Evolutionary conservation across 2,888 invertebrate species (phyloP).

Genomic region (Byasa hedistus): DNA sequence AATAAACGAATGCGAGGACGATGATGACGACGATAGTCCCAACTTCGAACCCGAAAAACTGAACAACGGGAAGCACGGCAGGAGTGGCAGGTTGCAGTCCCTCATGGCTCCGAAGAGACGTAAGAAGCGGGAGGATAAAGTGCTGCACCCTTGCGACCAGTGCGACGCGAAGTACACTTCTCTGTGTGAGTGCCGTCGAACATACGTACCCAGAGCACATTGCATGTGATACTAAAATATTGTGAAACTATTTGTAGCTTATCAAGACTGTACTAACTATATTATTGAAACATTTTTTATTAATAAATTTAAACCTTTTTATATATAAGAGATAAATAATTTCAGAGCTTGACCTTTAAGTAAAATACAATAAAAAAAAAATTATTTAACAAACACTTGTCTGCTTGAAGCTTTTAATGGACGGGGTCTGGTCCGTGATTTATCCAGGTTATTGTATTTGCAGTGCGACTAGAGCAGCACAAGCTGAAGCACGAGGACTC

Average conservation of each 20-base stretch:
- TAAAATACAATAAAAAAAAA: too few species aligned
- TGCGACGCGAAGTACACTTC: constrained; percentile 60
- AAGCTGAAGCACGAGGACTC: constrained; percentile 67
- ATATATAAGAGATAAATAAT: too few species aligned
- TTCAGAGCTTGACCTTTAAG: too few species aligned
- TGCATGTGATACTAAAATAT: too few species aligned
- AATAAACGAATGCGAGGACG: constrained; percentile 35
- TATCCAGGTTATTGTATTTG: constrained; percentile 18
- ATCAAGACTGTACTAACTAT: too few species aligned
- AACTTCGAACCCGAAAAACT: constrained; percentile 44
- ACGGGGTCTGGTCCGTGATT: background rate
- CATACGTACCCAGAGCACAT: too few species aligned
- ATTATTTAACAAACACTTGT: too few species aligned
- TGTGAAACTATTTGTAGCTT: too few species aligned
- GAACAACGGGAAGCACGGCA: constrained; percentile 35
- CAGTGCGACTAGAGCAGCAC: constrained; percentile 68
- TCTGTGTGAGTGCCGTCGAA: constrained; percentile 7
- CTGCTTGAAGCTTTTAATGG: too few species aligned
- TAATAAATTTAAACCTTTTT: too few species aligned
- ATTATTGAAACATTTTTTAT: too few species aligned
- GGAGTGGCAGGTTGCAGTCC: constrained; percentile 27
- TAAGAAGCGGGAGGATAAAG: constrained; percentile 45
- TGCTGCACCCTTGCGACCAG: constrained; percentile 63
- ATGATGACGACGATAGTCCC: constrained; percentile 48
- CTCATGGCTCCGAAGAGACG: constrained; percentile 28